Evolutionary conservation across 2,888 invertebrate species (phyloP).

Genomic region (Rhingia campestris): DNA sequence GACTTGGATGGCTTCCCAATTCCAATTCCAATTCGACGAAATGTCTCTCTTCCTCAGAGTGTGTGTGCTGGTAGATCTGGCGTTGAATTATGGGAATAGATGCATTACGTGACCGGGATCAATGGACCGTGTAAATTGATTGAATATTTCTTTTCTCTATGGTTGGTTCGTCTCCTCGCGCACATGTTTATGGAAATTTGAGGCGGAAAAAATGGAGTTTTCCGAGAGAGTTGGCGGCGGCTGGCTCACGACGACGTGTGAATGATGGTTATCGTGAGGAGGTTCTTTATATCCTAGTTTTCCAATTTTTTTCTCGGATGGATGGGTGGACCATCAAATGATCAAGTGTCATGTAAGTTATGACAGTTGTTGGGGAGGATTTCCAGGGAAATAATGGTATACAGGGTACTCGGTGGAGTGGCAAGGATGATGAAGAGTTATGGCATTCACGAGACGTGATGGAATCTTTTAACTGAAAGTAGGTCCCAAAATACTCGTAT

Average conservation of each 20-base stretch:
- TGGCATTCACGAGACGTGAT: constrained; percentile 50
- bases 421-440: constrained; percentile 52
- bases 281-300: constrained; percentile 17
- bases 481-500: background rate
- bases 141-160: constrained; percentile 57
- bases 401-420: background rate
- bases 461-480: constrained; percentile 24
- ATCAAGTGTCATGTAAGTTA: constrained; percentile 73
- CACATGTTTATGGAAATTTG: constrained; percentile 62
- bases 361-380: constrained; percentile 70
- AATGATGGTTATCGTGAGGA: constrained; percentile 66
- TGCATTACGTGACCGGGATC: constrained; percentile 74
- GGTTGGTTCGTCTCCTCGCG: constrained; percentile 10
- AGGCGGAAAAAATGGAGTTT: constrained; percentile 48
- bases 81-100: constrained; percentile 72
- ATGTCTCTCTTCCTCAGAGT: constrained; percentile 14
- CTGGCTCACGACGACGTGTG: constrained; percentile 51
- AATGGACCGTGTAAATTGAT: constrained; percentile 74
- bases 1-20: constrained; percentile 71
- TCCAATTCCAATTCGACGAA: constrained; percentile 66
- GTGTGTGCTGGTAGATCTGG: constrained; percentile 24
- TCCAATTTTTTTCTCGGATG: background rate
- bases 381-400: constrained; percentile 56
- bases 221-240: constrained; percentile 8
- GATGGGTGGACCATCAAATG: constrained; percentile 38